Evolutionary conservation across 2,113 vertebrate species (phyloP).

Genomic region (Actinemys pallida): DNA sequence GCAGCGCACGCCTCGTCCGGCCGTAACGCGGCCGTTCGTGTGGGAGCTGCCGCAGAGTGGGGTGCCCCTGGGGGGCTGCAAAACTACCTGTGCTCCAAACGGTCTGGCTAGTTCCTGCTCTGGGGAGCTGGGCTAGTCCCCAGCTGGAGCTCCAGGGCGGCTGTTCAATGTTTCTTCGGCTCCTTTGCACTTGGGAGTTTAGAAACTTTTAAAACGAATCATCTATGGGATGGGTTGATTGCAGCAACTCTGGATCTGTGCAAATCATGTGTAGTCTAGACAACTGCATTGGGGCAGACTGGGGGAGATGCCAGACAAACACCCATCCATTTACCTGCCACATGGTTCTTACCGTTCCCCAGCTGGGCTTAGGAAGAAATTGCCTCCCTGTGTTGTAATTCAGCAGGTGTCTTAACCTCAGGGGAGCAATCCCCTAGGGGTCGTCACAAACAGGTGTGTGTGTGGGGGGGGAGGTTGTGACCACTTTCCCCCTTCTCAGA

Average conservation of each 20-base stretch:
- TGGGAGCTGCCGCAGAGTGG: background rate
- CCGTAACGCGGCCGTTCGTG: too few species aligned
- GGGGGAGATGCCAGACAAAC: background rate
- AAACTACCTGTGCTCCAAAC: too few species aligned
- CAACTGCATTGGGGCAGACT: background rate
- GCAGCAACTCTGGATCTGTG: background rate
- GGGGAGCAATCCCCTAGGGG: background rate
- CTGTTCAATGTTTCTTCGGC: background rate
- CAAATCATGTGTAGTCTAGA: background rate
- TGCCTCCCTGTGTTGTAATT: background rate
- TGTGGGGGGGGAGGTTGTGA: background rate
- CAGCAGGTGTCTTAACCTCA: background rate
- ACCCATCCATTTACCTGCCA: background rate
- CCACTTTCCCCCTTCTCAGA: background rate
- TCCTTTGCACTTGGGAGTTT: background rate
- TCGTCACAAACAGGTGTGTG: background rate
- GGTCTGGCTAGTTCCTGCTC: too few species aligned
- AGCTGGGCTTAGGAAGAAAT: background rate
- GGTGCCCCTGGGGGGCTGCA: background rate
- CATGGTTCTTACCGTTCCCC: background rate
- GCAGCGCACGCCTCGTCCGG: too few species aligned
- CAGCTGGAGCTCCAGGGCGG: background rate
- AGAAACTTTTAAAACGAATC: background rate
- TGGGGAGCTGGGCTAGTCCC: background rate
- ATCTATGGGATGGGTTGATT: too few species aligned